Base-by-base conservation (phyloP, 2,113 vertebrate species). In the Bolborhynchus lineola region DNA sequence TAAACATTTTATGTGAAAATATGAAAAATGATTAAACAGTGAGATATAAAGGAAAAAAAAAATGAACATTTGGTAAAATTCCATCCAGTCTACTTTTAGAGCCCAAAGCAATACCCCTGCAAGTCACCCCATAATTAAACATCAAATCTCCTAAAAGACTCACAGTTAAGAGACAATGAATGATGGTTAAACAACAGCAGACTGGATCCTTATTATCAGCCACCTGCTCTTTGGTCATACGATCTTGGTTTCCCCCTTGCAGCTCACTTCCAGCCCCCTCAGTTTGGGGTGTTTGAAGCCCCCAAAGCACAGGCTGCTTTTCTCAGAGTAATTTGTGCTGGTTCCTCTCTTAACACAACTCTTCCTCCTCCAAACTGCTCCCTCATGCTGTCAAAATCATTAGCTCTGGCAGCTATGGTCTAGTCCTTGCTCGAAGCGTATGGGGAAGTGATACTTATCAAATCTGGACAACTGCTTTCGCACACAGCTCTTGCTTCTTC, bases 261-360 rank as follows among this genome's bases (percentile, higher is more conserved):
- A 60, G 29, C 28, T 82, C 49, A 52, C 21, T 92, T 78, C 44
- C 33, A 91, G 17, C 4, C 29, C 21, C 17, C 24, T 78, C 64
- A 68, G 0, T 52, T 3, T 84, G 25, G 37, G 28, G 18, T 44
- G 16, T 76, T 78, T 0, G 0, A 86, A 90, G 26, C 2, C 33
- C 39, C 39, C 3, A 10, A 72, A 75, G 57, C 1, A 1, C 28
- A 55, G 20, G 14, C 26, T 86, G 35, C 15, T 88, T 90, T 75
- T 49, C 42, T 62, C 10, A 2, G 24, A 78, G 55, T 0, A 0
- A 47, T 75, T 81, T 83, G 24, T 28, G 6, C 26, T 3, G 1
- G 6, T 41, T 10, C 16, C 35, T 88, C 60, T 70, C 21, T 85
- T 88, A 42, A 60, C 6, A 81, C 11, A 72, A 21, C 5, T 14